Conservation (phyloP, 2,113 vertebrate genomes). For the Carassius auratus region DNA sequence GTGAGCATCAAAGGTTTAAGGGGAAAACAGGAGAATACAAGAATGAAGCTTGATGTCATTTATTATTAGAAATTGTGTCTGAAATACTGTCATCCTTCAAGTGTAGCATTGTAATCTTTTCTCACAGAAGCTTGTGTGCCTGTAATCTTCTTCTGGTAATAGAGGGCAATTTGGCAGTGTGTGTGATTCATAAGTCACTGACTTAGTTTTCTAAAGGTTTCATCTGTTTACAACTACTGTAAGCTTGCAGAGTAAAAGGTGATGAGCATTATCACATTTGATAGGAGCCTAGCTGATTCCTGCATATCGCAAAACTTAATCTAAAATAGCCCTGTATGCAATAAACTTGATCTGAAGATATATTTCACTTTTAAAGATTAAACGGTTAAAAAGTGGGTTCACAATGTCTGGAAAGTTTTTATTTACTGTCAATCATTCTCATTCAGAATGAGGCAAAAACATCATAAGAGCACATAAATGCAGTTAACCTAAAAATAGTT, state of each 20-base stretch:
- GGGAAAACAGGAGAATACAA: background rate
- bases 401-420: background rate
- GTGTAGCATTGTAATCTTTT: background rate
- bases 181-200: constrained; percentile 71
- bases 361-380: constrained; percentile 11
- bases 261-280: constrained; percentile 70
- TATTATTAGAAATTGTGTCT: background rate
- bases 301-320: constrained; percentile 57
- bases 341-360: background rate
- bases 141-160: constrained; percentile 7
- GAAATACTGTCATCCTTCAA: background rate
- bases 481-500: background rate
- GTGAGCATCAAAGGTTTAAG: background rate
- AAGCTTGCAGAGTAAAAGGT: constrained; percentile 68
- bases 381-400: constrained; percentile 14
- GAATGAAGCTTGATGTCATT: background rate
- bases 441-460: constrained; percentile 12
- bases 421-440: constrained; percentile 41
- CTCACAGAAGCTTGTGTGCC: background rate
- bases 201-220: constrained; percentile 65
- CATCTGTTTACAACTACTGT: constrained; percentile 73
- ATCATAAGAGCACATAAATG: constrained; percentile 7
- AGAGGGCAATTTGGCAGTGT: constrained; percentile 61
- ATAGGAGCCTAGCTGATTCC: constrained; percentile 65
- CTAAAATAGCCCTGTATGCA: background rate